phyloP scores from a whole-genome alignment of 2,797 vertebrate genomes.

The Smutsia gigantea region DNA sequence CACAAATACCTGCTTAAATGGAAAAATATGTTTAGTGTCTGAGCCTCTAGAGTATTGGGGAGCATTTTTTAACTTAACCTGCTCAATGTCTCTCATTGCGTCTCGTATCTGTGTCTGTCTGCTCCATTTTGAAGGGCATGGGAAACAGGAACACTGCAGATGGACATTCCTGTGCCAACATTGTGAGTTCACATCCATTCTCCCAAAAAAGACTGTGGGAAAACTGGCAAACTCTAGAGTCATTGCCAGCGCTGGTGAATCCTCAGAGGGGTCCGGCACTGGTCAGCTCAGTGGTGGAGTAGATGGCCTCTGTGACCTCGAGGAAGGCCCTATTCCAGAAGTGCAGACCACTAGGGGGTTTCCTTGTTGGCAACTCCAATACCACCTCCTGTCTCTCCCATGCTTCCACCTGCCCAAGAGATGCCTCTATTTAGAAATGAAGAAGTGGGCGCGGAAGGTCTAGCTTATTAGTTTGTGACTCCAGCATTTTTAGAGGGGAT shows the following conservation, averaged over 20 bases:
- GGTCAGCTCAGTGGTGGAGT: background rate
- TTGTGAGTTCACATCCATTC: background rate
- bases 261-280: background rate
- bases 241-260: background rate
- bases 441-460: background rate
- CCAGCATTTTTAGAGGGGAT: background rate
- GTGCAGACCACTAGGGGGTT: background rate
- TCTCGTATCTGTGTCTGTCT: background rate
- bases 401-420: background rate
- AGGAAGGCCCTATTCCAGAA: background rate
- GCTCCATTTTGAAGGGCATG: constrained; percentile 25
- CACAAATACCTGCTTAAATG: background rate
- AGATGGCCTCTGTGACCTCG: background rate
- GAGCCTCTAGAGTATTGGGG: background rate
- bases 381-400: background rate
- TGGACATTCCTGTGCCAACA: background rate
- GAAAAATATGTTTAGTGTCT: background rate
- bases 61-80: background rate
- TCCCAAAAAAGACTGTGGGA: background rate
- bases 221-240: too few species aligned
- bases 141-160: background rate
- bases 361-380: background rate
- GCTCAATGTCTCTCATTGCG: background rate
- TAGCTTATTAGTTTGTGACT: background rate
- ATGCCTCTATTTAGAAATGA: background rate